A percentile compares a stretch with the other conserved stretches of the same genome.
Conservation (phyloP, 2,888 invertebrate species). For the Rhogogaster chlorosoma region DNA sequence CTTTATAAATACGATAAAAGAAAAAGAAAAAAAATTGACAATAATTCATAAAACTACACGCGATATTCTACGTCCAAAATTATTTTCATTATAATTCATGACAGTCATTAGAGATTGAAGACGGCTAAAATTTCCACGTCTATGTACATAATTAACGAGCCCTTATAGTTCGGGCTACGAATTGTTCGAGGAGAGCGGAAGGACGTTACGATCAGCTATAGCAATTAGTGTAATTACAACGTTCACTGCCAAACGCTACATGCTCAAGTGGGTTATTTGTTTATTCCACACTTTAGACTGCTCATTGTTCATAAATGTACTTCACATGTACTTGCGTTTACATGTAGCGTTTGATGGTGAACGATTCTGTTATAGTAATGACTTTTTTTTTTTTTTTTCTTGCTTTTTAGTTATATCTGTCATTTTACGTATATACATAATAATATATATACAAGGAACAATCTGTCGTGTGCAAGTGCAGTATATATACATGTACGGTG, state of each 20-base stretch:
- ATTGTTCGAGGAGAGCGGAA: constrained; percentile 42
- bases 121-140: neutral
- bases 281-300: neutral
- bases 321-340: neutral
- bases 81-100: neutral
- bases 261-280: neutral
- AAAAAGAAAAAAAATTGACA: neutral
- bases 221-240: constrained; percentile 43
- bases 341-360: constrained; percentile 4
- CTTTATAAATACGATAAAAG: constrained; percentile 9
- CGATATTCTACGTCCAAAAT: neutral
- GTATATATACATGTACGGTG: constrained; percentile 23
- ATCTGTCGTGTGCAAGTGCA: constrained; percentile 32
- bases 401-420: neutral
- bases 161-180: neutral
- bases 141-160: neutral
- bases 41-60: neutral
- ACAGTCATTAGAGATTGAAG: neutral
- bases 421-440: constrained; percentile 18
- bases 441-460: constrained; percentile 20
- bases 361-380: constrained; percentile 6
- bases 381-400: neutral
- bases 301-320: neutral
- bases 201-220: constrained; percentile 36
- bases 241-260: constrained; percentile 33